Percentiles rank a stretch among this genome's conserved stretches.
phyloP scores from a whole-genome alignment of 2,888 invertebrate genomes.

The Parochlus steinenii region DNA sequence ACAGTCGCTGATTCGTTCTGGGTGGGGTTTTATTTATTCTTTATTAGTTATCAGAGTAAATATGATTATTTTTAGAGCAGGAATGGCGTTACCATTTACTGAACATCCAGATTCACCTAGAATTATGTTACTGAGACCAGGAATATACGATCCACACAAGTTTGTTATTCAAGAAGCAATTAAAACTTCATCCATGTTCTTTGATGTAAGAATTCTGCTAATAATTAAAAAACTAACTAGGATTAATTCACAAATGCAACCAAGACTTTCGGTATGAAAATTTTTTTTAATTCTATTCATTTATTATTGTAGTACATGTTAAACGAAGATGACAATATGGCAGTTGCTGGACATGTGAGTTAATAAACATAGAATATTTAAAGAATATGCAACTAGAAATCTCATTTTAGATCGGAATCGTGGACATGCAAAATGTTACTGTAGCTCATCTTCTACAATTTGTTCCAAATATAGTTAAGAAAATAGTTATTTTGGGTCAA shows the following conservation, averaged over 20 bases:
- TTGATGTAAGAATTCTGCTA: slow-evolving; percentile 38
- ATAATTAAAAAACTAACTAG: no score
- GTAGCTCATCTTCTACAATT: slow-evolving; percentile 37
- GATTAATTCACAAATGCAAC: no score
- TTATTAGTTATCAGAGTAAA: not conserved
- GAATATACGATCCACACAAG: slow-evolving; percentile 30
- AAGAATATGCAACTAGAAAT: no score
- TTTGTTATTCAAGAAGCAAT: slow-evolving; percentile 33
- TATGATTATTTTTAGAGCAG: slow-evolving; percentile 14
- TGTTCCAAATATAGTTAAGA: slow-evolving; percentile 40
- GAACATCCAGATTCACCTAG: slow-evolving; percentile 27
- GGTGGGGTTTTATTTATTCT: slow-evolving; percentile 8
- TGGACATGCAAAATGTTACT: slow-evolving; percentile 38
- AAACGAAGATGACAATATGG: slow-evolving; percentile 42
- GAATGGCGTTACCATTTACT: slow-evolving; percentile 17
- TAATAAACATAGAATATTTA: no score
- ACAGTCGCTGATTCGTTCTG: no score
- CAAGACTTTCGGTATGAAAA: no score
- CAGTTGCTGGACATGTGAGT: slow-evolving; percentile 33
- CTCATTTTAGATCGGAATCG: slow-evolving; percentile 34
- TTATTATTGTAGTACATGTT: no score
- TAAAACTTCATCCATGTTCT: slow-evolving; percentile 35
- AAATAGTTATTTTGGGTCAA: slow-evolving; percentile 35
- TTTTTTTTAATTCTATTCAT: no score
- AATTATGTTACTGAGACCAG: slow-evolving; percentile 30